Conservation (phyloP, 2,797 vertebrate species). For the Melanotaenia boesemani region DNA sequence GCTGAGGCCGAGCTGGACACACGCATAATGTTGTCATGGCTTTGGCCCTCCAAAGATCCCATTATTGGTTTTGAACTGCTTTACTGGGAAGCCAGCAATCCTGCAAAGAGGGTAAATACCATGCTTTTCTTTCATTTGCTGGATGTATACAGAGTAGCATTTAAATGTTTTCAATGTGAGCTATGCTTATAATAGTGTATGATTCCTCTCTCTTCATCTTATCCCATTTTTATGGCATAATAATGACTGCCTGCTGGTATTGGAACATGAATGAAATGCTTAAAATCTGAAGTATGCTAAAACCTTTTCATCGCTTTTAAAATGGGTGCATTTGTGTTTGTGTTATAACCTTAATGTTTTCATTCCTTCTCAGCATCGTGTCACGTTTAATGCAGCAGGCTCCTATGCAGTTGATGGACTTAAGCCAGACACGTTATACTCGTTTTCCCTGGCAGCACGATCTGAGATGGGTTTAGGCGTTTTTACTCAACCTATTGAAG, state of each 20-base stretch:
- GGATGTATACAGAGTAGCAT: too few relatives aligned
- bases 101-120: constrained; percentile 86
- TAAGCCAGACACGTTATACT: constrained; percentile 92
- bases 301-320: background rate
- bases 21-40: constrained; percentile 92
- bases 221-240: too few relatives aligned
- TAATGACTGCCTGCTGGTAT: too few relatives aligned
- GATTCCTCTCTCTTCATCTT: too few relatives aligned
- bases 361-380: constrained; percentile 84
- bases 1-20: constrained; percentile 95
- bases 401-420: constrained; percentile 90
- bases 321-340: background rate
- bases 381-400: constrained; percentile 88
- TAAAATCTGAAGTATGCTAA: background rate
- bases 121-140: background rate
- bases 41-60: constrained; percentile 91
- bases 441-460: constrained; percentile 91
- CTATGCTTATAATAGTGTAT: too few relatives aligned
- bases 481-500: constrained; percentile 88
- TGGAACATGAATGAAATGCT: too few relatives aligned
- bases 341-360: background rate
- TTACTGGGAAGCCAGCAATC: constrained; percentile 89
- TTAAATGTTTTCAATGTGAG: too few relatives aligned
- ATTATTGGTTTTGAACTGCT: constrained; percentile 90
- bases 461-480: constrained; percentile 93